Percentiles rank a stretch among this genome's conserved stretches.
These are phyloP conservation scores for Scophthalmus maximus DNA, from an alignment of 2,113 vertebrate species.

Conservation along the genomic window DNA sequence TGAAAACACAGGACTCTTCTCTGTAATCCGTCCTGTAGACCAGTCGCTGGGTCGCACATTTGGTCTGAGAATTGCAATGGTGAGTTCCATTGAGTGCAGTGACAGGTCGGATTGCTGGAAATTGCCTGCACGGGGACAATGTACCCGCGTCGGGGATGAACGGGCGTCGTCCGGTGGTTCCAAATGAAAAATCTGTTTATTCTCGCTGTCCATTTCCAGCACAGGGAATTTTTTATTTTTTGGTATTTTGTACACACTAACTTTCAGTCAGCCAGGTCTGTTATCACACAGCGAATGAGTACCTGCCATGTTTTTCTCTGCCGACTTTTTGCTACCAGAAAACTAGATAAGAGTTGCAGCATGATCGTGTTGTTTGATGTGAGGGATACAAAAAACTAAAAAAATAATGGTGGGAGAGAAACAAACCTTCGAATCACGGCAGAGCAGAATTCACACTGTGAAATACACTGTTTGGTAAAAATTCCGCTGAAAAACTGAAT, in stretches of 20 bases:
- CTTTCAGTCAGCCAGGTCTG: constrained; percentile 23
- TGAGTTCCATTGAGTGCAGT: constrained; percentile 37
- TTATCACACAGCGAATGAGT: constrained; percentile 34
- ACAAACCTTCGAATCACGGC: constrained; percentile 20
- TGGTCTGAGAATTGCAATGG: constrained; percentile 36
- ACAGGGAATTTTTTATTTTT: constrained; percentile 13
- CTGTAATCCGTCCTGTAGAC: constrained; percentile 14
- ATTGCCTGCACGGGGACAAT: constrained; percentile 49
- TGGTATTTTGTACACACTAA: neutral
- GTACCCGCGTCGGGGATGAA: constrained; percentile 28
- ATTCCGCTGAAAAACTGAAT: neutral
- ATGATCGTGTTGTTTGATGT: constrained; percentile 27
- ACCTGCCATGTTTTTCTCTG: constrained; percentile 26
- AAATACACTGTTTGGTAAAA: constrained; percentile 25
- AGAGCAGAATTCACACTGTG: constrained; percentile 6
- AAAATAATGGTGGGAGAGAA: neutral
- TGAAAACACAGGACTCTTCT: constrained; percentile 3
- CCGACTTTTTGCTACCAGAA: constrained; percentile 31
- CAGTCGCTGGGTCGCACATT: constrained; percentile 33
- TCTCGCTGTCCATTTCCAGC: constrained; percentile 36
- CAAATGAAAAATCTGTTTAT: constrained; percentile 44
- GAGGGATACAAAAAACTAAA: constrained; percentile 1
- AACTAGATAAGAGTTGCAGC: constrained; percentile 19
- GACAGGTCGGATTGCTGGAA: constrained; percentile 47
- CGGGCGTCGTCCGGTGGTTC: constrained; percentile 16